These are phyloP conservation scores for Coregonus sp. DNA, from an alignment of 2,797 vertebrate species.

Conservation along the genomic window DNA sequence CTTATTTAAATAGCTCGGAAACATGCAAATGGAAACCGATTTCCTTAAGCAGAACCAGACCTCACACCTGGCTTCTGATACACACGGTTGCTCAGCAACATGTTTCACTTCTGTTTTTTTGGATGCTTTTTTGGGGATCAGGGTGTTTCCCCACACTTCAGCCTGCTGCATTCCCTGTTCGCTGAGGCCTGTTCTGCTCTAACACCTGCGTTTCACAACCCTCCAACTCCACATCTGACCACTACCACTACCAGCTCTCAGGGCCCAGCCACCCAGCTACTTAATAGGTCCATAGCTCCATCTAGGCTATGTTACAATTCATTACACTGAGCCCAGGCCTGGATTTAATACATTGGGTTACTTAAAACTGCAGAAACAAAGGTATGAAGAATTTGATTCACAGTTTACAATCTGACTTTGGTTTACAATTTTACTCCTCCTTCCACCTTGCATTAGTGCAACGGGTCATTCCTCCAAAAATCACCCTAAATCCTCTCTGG, in stretches of 20 bases:
- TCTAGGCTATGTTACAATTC: constrained; percentile 29
- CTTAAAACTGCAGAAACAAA: constrained; percentile 4
- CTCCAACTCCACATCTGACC: constrained; percentile 25
- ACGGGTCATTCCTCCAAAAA: constrained; percentile 27
- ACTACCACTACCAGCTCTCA: constrained; percentile 1
- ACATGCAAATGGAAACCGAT: constrained; percentile 51
- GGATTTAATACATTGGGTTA: neutral
- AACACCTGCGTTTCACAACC: constrained; percentile 52
- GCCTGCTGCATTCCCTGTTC: constrained; percentile 48
- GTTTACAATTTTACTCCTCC: neutral
- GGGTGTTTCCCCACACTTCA: constrained; percentile 53
- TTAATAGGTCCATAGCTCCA: constrained; percentile 8
- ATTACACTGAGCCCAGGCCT: constrained; percentile 28
- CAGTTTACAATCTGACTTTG: neutral
- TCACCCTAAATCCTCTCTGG: constrained; percentile 55
- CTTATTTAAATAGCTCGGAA: constrained; percentile 38
- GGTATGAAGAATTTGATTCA: constrained; percentile 44
- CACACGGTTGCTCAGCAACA: constrained; percentile 42
- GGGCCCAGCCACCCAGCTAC: constrained; percentile 18
- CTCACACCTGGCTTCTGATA: constrained; percentile 62
- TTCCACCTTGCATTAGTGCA: constrained; percentile 39
- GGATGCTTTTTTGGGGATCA: constrained; percentile 31
- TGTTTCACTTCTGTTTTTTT: constrained; percentile 66
- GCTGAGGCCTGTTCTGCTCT: constrained; percentile 46
- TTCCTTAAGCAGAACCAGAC: constrained; percentile 38